Percentiles rank a stretch among this genome's conserved stretches.
These are phyloP conservation scores for Nasonovia ribisnigri DNA, from an alignment of 2,888 invertebrate species.

Conservation along the genomic window DNA sequence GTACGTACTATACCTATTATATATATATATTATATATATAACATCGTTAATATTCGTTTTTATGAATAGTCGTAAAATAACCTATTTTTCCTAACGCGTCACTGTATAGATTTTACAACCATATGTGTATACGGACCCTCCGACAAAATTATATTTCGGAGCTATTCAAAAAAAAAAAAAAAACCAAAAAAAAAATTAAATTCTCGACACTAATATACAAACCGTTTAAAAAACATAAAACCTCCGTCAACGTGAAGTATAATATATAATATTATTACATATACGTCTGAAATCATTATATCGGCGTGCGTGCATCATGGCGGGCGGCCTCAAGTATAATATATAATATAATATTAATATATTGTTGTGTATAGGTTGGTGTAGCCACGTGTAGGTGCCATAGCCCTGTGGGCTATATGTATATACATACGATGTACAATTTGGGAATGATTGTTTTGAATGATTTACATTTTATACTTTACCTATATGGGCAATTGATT, in stretches of 20 bases:
- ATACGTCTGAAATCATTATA: neutral
- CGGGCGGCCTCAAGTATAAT: neutral
- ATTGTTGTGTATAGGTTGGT: neutral
- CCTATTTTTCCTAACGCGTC: neutral
- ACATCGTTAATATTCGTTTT: conserved; percentile 16
- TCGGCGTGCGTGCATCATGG: neutral
- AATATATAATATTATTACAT: neutral
- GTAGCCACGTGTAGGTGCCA: neutral
- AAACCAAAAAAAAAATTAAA: neutral
- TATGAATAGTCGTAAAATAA: conserved; percentile 45
- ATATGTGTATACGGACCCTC: neutral
- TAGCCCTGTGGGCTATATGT: too few species aligned
- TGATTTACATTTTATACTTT: neutral
- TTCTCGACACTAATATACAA: conserved; percentile 17
- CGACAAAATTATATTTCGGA: neutral
- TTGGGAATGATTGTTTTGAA: neutral
- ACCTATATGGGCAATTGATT: too few species aligned
- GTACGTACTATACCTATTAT: too few species aligned
- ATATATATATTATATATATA: too few species aligned
- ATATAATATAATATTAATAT: neutral
- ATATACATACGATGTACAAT: neutral
- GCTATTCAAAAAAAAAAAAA: neutral
- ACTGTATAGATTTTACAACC: neutral
- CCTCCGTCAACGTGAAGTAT: neutral
- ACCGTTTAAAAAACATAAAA: neutral